Evolutionary conservation across 2,113 vertebrate genomes (phyloP).

Genomic region (Podilymbus podiceps): DNA sequence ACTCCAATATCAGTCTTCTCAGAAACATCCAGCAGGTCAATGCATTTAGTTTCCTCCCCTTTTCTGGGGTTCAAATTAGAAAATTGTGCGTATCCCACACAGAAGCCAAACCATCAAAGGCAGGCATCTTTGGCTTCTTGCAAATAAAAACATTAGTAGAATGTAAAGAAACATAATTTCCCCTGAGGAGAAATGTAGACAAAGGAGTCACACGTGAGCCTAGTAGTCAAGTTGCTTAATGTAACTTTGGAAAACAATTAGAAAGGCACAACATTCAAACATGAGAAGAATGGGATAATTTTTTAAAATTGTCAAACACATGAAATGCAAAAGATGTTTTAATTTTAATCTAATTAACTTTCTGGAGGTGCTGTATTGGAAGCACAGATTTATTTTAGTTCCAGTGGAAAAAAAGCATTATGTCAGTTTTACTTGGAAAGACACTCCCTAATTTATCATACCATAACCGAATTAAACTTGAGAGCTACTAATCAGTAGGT

Average conservation of each 20-base stretch:
- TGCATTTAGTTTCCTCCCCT: neutral
- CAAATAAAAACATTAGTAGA: neutral
- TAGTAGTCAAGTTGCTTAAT: neutral
- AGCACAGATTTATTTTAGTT: neutral
- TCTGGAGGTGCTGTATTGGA: neutral
- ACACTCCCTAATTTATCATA: slow-evolving; percentile 56
- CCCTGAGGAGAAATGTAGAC: neutral
- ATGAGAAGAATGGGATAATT: neutral
- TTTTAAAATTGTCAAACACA: neutral
- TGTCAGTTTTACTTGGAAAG: slow-evolving; percentile 40
- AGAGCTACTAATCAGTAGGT: slow-evolving; percentile 55
- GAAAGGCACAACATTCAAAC: neutral
- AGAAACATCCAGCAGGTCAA: neutral
- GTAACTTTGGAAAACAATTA: neutral
- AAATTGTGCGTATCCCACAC: neutral
- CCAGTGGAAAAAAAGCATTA: neutral
- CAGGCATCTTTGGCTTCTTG: neutral
- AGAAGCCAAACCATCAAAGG: neutral
- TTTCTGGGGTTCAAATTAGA: neutral
- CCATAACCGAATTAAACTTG: slow-evolving; percentile 45
- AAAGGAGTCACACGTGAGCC: neutral
- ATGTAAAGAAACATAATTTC: neutral
- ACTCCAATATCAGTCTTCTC: neutral
- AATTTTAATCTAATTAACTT: neutral
- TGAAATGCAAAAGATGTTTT: neutral